phyloP scores from a whole-genome alignment of 2,113 vertebrate species.

The Etheostoma cragini region DNA sequence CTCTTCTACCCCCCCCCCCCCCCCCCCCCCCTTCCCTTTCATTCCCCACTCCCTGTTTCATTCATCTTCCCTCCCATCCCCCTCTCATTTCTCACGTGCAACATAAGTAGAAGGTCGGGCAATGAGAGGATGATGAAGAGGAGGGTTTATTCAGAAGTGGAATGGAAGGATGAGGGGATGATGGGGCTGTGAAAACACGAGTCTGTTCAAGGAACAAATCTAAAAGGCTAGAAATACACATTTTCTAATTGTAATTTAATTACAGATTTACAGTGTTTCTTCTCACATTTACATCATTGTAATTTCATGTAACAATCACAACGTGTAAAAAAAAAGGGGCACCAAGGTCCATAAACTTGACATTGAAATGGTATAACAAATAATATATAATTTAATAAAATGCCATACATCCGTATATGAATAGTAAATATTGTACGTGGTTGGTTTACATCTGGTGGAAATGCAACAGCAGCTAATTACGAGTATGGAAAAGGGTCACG shows the following conservation, averaged over 20 bases:
- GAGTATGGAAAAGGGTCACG: constrained; percentile 68
- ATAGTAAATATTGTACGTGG: constrained; percentile 50
- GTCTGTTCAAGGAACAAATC: constrained; percentile 13
- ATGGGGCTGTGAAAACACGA: constrained; percentile 64
- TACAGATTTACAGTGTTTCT: background rate
- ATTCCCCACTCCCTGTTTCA: constrained; percentile 74
- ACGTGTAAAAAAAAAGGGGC: background rate
- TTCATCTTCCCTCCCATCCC: constrained; percentile 76
- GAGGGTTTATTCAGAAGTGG: constrained; percentile 67
- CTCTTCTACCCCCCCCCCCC: constrained; percentile 49
- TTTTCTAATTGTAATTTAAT: background rate
- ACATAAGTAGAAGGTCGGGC: constrained; percentile 75
- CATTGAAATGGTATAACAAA: constrained; percentile 13
- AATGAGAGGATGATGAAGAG: constrained; percentile 77
- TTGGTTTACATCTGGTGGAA: constrained; percentile 65
- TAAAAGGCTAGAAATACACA: background rate
- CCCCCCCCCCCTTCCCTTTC: constrained; percentile 48
- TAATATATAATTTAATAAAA: constrained; percentile 29
- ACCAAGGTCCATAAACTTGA: background rate
- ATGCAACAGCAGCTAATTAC: constrained; percentile 78
- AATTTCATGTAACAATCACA: background rate
- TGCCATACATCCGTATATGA: constrained; percentile 21
- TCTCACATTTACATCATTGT: background rate
- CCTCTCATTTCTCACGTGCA: constrained; percentile 79
- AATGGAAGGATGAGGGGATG: constrained; percentile 69